Evolutionary conservation across 2,888 invertebrate species (phyloP), one percentile per base, ranked within the genome.

Genomic region (Ormyrus nitidulus): DNA sequence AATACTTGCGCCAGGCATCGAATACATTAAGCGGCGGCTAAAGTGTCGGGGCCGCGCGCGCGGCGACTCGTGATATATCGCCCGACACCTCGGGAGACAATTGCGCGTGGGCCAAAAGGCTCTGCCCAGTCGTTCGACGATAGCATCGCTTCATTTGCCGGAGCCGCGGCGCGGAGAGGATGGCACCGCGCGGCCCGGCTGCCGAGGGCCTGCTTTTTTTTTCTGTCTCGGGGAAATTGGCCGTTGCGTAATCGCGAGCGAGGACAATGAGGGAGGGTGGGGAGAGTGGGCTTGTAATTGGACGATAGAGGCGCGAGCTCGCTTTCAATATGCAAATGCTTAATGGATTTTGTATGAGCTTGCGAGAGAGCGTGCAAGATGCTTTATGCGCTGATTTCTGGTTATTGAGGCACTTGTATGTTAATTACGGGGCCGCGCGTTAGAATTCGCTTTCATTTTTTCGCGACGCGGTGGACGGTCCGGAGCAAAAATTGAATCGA

Each of bases 101-200:
- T 62, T 11, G 51, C 58, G 65, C 66, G 69, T 76, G 76, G 76
- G 76, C 56, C 62, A 46, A 19, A 5, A 48, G 58, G 77, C 80
- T 69, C 61, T 84, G 81, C 83, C 83, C 81, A 83, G 81, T 80
- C 84, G 83, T 84, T 84, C 78, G 61, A 64, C 81, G 81, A 82
- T 83, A 83, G 75, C 78, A 84, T 82, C 83, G 83, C 75, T 77
- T 79, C 64, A 79, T 77, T 79, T 79, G 69, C 58, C 46, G 54
- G 13, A 3, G 7, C 19, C 10, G 1, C 51, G 7, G 9, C 5
- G 58, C 34, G 48, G 68, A 54, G 51, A 65, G 61, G 65, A 49
- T 48, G 53, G 59, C 73, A 56, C 56, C 5, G 13, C 5, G 13
- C 1, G 19, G 56, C 10, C 71, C 51, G 19, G 8, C 0, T n/a